phyloP scores from a whole-genome alignment of 2,888 invertebrate genomes.

The Brenthis daphne region DNA sequence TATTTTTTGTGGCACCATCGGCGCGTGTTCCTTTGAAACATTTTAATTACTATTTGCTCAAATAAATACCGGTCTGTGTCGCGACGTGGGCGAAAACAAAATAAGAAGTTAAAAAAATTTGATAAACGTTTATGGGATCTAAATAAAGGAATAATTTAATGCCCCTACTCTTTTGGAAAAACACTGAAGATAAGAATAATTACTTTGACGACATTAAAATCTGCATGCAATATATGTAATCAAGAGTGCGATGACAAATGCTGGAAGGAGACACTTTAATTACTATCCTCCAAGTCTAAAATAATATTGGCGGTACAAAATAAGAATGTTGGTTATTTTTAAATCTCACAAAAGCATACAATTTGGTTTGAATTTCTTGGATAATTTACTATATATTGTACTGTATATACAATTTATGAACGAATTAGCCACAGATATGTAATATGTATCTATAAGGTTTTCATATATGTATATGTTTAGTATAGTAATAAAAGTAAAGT shows the following conservation, averaged over 20 bases:
- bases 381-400: too few relatives aligned
- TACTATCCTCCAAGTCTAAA: neutral
- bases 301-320: too few relatives aligned
- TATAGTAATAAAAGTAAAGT: too few relatives aligned
- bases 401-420: too few relatives aligned
- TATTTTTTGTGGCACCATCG: conserved; percentile 34
- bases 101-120: conserved; percentile 12
- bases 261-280: neutral
- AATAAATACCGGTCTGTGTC: conserved; percentile 35
- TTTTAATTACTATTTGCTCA: conserved; percentile 42
- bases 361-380: neutral
- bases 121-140: conserved; percentile 19
- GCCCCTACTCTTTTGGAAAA: neutral
- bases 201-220: conserved; percentile 3
- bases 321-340: too few relatives aligned
- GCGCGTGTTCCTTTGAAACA: conserved; percentile 40
- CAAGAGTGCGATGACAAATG: neutral
- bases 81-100: conserved; percentile 19
- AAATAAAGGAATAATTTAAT: conserved; percentile 11
- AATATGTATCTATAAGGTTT: too few relatives aligned
- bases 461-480: too few relatives aligned
- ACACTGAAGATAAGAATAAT: conserved; percentile 10
- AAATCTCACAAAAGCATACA: too few relatives aligned
- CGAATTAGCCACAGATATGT: too few relatives aligned
- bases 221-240: conserved; percentile 5